These are phyloP conservation scores for Amorpha juglandis DNA, from an alignment of 2,888 invertebrate genomes.

Conservation along the genomic window DNA sequence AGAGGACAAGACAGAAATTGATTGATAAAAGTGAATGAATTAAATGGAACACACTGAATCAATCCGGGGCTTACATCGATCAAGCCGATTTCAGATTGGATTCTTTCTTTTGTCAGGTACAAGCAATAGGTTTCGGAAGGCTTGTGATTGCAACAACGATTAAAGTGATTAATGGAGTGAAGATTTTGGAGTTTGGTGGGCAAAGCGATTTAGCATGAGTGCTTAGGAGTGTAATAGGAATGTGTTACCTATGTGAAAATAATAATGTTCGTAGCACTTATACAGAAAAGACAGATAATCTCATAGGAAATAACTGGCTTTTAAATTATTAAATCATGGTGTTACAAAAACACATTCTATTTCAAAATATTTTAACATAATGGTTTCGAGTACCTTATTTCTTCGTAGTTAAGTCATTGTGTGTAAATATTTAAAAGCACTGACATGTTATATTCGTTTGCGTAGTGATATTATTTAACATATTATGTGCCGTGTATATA, in stretches of 20 bases:
- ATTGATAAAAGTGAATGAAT: slow-evolving; percentile 26
- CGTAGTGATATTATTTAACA: slow-evolving; percentile 64
- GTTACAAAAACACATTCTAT: slow-evolving; percentile 42
- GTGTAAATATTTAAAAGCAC: slow-evolving; percentile 75
- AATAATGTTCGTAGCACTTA: slow-evolving; percentile 31
- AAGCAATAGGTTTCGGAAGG: slow-evolving; percentile 28
- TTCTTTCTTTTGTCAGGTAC: slow-evolving; percentile 29
- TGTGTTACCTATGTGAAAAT: slow-evolving; percentile 27
- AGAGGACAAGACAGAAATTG: slow-evolving; percentile 26
- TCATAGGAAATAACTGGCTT: slow-evolving; percentile 28
- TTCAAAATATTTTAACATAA: slow-evolving; percentile 33
- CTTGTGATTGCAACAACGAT: slow-evolving; percentile 45
- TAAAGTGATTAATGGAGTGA: slow-evolving; percentile 33
- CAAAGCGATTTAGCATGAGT: slow-evolving; percentile 47
- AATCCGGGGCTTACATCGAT: slow-evolving; percentile 29
- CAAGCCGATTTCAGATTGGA: slow-evolving; percentile 29
- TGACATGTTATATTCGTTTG: slow-evolving; percentile 62
- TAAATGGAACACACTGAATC: slow-evolving; percentile 25
- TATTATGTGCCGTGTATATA: slow-evolving; percentile 80
- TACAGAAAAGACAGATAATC: slow-evolving; percentile 30
- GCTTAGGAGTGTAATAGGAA: slow-evolving; percentile 7
- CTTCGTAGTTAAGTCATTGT: slow-evolving; percentile 58
- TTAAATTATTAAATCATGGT: slow-evolving; percentile 14
- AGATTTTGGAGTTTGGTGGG: slow-evolving; percentile 33
- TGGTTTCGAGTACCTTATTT: slow-evolving; percentile 70